Percentiles rank a stretch among this genome's conserved stretches.
Conservation (phyloP, 2,113 vertebrate species). For the Lophochroa leadbeateri region DNA sequence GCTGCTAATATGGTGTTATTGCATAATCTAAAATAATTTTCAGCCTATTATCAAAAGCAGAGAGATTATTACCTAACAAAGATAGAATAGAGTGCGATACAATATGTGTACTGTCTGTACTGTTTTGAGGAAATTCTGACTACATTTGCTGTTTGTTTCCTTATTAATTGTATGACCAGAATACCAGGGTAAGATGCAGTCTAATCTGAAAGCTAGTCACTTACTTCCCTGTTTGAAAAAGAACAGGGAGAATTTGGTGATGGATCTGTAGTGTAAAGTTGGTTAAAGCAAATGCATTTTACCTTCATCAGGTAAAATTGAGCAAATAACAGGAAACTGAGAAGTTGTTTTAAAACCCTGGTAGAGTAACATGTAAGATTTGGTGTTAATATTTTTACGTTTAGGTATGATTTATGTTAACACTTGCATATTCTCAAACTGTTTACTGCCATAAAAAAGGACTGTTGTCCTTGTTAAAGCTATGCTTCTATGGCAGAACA, state of each 20-base stretch:
- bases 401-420: background rate
- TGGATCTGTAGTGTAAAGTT: background rate
- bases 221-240: background rate
- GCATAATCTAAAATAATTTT: background rate
- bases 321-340: background rate
- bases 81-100: background rate
- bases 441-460: background rate
- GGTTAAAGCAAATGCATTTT: background rate
- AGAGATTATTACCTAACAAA: background rate
- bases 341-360: background rate
- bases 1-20: background rate
- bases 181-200: background rate
- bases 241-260: background rate
- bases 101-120: background rate
- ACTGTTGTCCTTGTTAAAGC: background rate
- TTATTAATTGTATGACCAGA: background rate
- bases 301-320: background rate
- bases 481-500: background rate
- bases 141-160: background rate
- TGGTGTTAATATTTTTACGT: background rate
- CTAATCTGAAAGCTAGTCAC: background rate
- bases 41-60: background rate
- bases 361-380: background rate
- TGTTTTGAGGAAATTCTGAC: background rate
- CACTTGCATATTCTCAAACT: background rate